Percentiles rank a stretch among this genome's conserved stretches.
Conservation (phyloP, 1,140 invertebrate genomes). For the Drosophila cardini region DNA sequence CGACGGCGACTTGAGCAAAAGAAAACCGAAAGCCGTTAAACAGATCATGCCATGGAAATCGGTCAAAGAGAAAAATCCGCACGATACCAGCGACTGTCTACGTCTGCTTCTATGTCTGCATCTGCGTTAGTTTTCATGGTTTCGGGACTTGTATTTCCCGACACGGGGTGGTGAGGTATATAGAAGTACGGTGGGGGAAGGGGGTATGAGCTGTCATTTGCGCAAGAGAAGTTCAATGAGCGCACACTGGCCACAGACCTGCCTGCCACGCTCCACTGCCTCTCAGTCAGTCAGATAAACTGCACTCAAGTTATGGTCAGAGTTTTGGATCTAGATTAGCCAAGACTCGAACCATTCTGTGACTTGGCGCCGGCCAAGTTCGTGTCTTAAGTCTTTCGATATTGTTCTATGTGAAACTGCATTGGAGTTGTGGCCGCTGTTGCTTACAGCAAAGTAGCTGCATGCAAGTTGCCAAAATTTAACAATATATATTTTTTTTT, state of each 20-base stretch:
- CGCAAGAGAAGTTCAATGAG: slow-evolving; percentile 79
- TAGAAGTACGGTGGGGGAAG: neutral
- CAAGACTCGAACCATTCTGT: slow-evolving; percentile 25
- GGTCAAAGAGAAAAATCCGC: slow-evolving; percentile 80
- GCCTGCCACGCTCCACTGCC: slow-evolving; percentile 63
- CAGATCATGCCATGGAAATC: slow-evolving; percentile 81
- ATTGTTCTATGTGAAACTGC: slow-evolving; percentile 2
- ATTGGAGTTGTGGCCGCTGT: neutral
- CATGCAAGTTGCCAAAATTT: slow-evolving; percentile 26
- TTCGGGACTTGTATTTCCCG: neutral
- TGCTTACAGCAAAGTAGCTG: slow-evolving; percentile 20
- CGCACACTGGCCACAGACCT: slow-evolving; percentile 54
- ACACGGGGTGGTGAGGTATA: neutral
- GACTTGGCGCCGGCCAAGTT: slow-evolving; percentile 30
- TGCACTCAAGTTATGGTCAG: slow-evolving; percentile 24
- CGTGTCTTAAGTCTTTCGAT: slow-evolving; percentile 57
- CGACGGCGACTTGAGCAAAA: slow-evolving; percentile 43
- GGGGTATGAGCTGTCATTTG: slow-evolving; percentile 52
- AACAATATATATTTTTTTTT: slow-evolving; percentile 9
- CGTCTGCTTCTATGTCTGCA: slow-evolving; percentile 7
- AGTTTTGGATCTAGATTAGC: slow-evolving; percentile 28
- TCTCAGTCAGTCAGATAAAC: slow-evolving; percentile 5
- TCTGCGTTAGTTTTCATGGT: slow-evolving; percentile 42
- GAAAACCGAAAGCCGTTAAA: slow-evolving; percentile 82
- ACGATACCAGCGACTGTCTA: slow-evolving; percentile 52